A percentile compares a stretch with the other conserved stretches of the same genome.
Conservation (phyloP, 1,140 invertebrate species). For the Triops cancriformis region DNA sequence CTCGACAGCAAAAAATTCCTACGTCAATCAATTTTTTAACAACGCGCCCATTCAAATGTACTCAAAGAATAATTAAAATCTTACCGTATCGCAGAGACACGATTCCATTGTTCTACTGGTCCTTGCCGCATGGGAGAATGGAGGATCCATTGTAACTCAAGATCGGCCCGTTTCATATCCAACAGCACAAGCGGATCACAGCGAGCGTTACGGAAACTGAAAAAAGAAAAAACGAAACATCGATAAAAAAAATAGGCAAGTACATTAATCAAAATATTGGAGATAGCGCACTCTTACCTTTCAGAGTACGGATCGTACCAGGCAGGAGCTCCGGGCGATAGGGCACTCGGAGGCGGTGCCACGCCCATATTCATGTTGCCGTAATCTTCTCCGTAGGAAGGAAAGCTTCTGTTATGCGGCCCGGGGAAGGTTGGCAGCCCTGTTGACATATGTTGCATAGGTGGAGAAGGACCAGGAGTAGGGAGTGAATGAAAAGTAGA, state of each 20-base stretch:
- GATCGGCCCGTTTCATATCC: conserved; percentile 48
- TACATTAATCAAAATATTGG: not conserved
- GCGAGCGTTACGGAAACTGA: conserved; percentile 43
- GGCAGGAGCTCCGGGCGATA: conserved; percentile 18
- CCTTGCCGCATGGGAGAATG: conserved; percentile 31
- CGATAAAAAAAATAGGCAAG: conserved; percentile 25
- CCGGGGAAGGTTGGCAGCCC: not conserved
- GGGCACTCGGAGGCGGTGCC: not conserved
- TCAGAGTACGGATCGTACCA: conserved; percentile 42
- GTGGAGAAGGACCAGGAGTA: not conserved
- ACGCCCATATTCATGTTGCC: not conserved
- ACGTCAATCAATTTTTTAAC: conserved; percentile 14
- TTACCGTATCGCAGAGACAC: conserved; percentile 29
- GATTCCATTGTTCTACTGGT: conserved; percentile 28
- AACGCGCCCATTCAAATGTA: not conserved
- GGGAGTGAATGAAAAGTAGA: not conserved
- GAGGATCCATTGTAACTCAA: conserved; percentile 47
- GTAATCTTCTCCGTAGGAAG: not conserved
- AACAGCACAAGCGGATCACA: conserved; percentile 44
- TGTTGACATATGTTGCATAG: not conserved
- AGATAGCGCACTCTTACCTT: conserved; percentile 36
- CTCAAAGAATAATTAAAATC: not conserved
- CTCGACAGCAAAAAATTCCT: conserved; percentile 57
- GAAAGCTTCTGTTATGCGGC: not conserved
- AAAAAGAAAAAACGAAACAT: conserved; percentile 31